Conservation (phyloP, 2,888 invertebrate genomes). For the Busseola fusca region DNA sequence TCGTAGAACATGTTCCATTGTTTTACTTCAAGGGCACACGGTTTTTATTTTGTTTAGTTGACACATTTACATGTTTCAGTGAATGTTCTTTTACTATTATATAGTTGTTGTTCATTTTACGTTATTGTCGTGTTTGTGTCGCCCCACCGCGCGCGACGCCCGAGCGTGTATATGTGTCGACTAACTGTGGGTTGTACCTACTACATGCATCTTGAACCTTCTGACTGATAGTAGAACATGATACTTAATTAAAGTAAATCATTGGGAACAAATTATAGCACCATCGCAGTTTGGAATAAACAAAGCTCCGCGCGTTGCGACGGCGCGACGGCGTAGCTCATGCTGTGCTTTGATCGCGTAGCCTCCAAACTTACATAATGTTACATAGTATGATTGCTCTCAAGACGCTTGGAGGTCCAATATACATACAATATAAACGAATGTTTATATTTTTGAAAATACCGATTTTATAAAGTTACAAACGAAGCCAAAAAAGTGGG, state of each 20-base stretch:
- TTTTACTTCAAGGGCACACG: slow-evolving; percentile 55
- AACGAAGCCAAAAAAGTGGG: not conserved
- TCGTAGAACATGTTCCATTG: not conserved
- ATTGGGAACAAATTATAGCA: not conserved
- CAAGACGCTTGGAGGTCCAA: not conserved
- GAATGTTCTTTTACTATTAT: slow-evolving; percentile 33
- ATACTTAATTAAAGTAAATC: not conserved
- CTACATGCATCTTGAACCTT: not conserved
- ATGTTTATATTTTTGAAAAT: not conserved
- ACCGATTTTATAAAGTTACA: not conserved
- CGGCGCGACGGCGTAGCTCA: slow-evolving; percentile 13
- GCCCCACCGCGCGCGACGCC: slow-evolving; percentile 37
- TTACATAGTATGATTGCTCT: not conserved
- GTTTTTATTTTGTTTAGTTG: slow-evolving; percentile 62
- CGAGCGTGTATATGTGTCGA: slow-evolving; percentile 72
- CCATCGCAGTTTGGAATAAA: not conserved
- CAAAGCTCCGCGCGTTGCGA: not conserved
- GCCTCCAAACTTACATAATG: too few relatives aligned
- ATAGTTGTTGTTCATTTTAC: slow-evolving; percentile 24
- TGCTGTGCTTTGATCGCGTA: not conserved
- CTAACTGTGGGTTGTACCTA: slow-evolving; percentile 35
- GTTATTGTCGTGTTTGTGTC: slow-evolving; percentile 36
- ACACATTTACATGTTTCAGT: slow-evolving; percentile 69
- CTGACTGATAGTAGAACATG: not conserved
- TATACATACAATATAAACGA: not conserved